Conservation (phyloP, 2,888 invertebrate genomes). For the Drosophila testacea region DNA sequence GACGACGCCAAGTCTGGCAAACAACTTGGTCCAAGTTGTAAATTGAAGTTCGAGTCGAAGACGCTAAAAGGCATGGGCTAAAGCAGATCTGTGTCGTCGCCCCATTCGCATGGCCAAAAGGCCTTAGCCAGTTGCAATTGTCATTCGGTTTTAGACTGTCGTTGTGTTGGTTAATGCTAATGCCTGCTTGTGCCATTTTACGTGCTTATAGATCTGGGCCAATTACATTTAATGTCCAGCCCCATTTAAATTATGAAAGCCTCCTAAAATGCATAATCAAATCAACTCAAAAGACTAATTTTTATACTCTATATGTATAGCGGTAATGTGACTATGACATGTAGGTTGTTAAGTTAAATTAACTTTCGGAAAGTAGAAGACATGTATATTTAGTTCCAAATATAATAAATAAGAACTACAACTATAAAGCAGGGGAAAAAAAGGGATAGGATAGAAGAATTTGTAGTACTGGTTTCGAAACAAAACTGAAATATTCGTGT, state of each 20-base stretch:
- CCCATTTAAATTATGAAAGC: constrained; percentile 53
- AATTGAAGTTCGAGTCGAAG: constrained; percentile 73
- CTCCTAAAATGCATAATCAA: constrained; percentile 27
- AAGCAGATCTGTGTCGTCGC: constrained; percentile 32
- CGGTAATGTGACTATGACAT: neutral
- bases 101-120: constrained; percentile 48
- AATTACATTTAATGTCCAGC: constrained; percentile 68
- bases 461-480: too few species aligned
- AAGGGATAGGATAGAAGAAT: too few species aligned
- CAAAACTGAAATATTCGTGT: too few species aligned
- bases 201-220: constrained; percentile 76
- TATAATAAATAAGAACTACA: too few species aligned
- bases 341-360: neutral
- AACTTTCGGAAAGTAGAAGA: too few species aligned
- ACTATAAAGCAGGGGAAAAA: too few species aligned
- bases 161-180: constrained; percentile 31
- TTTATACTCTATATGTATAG: constrained; percentile 12
- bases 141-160: constrained; percentile 8
- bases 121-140: constrained; percentile 38
- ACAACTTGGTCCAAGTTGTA: constrained; percentile 78
- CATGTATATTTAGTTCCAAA: too few species aligned
- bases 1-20: constrained; percentile 45
- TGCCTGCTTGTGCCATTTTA: constrained; percentile 69
- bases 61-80: constrained; percentile 20
- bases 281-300: constrained; percentile 24